Base-by-base conservation (phyloP, 2,888 invertebrate species). In the Exocentrus adspersus region DNA sequence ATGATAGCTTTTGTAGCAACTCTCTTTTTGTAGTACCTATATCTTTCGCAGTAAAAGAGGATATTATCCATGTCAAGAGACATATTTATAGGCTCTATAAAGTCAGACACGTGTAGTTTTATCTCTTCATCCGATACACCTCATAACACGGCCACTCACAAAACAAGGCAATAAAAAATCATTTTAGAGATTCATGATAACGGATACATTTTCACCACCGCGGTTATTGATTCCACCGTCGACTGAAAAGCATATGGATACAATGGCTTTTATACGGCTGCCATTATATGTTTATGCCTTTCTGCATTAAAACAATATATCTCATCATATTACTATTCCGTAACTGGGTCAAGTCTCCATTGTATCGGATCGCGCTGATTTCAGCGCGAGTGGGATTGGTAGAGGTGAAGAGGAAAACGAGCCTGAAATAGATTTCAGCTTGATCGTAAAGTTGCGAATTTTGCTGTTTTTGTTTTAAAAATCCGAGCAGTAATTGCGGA, bases 231-330 rank as follows among this genome's bases (percentile, higher is more conserved):
- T 54, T 54, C n/a, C 30, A 20, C 20, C 14, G 28, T 43, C 24
- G 17, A 24, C 5, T 37, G 41, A 53, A 54, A 12, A 30, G 42
- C 43, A 43, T 42, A 24, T 42, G 14, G 54, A 28, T n/a, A 43
- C 54, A 54, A 54, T 54, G 12, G 42, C 54, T 43, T 30, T 43
- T 53, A 42, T 41, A 53, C 14, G 53, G 41, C 48, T 48, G 53
- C 28, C 54, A 24, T 43, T 41, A 41, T 14, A 42, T 54, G 43
- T 54, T 54, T 28, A 54, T 42, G 54, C 43, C 16, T 10, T 41
- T 30, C 51, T 37, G 42, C 54, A 54, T 43, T 54, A 54, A 54
- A 54, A 54, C 54, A 54, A 54, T 54, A 54, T 54, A 42, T 54
- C 43, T 42, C 54, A 54, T 54, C 43, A 54, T 54, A 53, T 41